These are phyloP conservation scores for Coregonus clupeaformis DNA, from an alignment of 2,113 vertebrate genomes.

Conservation along the genomic window DNA sequence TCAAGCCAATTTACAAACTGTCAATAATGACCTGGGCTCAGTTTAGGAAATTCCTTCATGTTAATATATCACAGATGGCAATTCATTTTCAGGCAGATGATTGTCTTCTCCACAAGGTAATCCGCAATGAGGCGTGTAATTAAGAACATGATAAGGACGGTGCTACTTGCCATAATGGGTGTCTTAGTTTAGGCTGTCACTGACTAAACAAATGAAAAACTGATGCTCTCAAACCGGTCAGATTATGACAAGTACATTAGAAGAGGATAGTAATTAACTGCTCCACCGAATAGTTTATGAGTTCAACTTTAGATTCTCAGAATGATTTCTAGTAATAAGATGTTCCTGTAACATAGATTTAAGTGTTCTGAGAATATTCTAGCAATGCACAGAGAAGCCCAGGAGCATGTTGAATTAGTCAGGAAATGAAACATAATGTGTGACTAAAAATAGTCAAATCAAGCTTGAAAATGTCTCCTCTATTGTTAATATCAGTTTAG, in stretches of 20 bases:
- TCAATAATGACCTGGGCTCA: slow-evolving; percentile 45
- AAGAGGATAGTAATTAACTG: no score
- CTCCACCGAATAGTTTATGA: no score
- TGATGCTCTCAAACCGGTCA: neutral
- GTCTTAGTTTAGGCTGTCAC: neutral
- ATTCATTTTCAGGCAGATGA: slow-evolving; percentile 42
- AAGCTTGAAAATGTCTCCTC: no score
- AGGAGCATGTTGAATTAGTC: no score
- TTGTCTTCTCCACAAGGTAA: slow-evolving; percentile 52
- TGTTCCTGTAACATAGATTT: neutral
- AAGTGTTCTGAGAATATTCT: neutral
- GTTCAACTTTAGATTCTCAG: neutral
- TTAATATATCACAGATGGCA: slow-evolving; percentile 46
- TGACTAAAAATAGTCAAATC: no score
- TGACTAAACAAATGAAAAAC: neutral
- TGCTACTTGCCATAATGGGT: neutral
- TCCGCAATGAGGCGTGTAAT: slow-evolving; percentile 64
- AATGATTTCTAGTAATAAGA: neutral
- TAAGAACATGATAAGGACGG: slow-evolving; percentile 44
- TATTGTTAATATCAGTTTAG: no score
- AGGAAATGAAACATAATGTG: no score
- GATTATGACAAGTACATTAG: neutral
- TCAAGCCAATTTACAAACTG: slow-evolving; percentile 31
- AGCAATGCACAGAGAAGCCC: no score
- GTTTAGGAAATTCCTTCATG: slow-evolving; percentile 39